phyloP scores from a whole-genome alignment of 2,888 invertebrate species.

The Aspidapion aeneum region DNA sequence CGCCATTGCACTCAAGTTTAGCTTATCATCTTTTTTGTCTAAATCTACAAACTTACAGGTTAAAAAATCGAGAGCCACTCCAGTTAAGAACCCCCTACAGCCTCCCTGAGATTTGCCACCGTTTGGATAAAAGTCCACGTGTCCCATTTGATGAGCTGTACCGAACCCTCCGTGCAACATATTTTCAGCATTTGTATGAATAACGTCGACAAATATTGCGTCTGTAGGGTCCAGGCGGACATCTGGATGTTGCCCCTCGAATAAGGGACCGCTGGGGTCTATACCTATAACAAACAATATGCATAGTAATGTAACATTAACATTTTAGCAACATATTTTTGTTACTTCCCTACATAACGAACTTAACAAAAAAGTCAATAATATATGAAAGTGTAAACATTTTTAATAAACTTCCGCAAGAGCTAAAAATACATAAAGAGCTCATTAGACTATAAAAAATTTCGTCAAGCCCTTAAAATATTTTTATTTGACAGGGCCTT shows the following conservation, averaged over 20 bases:
- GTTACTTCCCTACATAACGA: too few relatives aligned
- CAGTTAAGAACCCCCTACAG: conserved; percentile 87
- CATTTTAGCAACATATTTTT: too few relatives aligned
- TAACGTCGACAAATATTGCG: conserved; percentile 88
- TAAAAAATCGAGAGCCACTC: conserved; percentile 85
- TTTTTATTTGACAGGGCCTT: too few relatives aligned
- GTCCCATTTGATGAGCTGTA: conserved; percentile 88
- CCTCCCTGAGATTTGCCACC: conserved; percentile 90
- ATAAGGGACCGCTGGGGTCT: conserved; percentile 89
- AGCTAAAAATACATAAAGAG: too few relatives aligned
- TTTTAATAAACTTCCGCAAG: too few relatives aligned
- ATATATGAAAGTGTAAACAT: too few relatives aligned
- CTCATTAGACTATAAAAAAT: too few relatives aligned
- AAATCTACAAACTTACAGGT: conserved; percentile 64
- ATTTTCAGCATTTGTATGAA: conserved; percentile 91
- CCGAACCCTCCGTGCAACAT: conserved; percentile 80
- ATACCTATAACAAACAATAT: conserved; percentile 62
- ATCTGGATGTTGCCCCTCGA: conserved; percentile 84
- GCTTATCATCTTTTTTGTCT: too few relatives aligned
- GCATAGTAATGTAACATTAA: too few relatives aligned
- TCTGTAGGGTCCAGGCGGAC: conserved; percentile 81
- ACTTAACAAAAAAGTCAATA: too few relatives aligned
- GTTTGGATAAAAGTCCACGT: conserved; percentile 90
- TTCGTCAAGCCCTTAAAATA: too few relatives aligned
- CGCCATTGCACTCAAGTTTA: too few relatives aligned